Conservation (phyloP, 2,888 invertebrate species). For the Heliconius ethilla region DNA sequence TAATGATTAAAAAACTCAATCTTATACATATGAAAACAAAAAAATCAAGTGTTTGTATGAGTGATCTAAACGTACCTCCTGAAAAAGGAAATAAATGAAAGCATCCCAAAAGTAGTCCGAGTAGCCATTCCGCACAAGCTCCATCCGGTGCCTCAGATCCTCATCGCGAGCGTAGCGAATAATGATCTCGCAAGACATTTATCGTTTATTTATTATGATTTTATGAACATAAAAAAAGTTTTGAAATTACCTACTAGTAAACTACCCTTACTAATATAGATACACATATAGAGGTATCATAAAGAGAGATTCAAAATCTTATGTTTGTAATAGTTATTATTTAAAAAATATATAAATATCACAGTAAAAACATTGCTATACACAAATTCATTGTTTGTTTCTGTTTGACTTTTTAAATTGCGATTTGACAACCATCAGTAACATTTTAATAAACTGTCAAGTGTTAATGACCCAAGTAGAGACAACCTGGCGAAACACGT, state of each 20-base stretch:
- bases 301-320: not conserved
- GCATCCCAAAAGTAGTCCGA: conserved; percentile 53
- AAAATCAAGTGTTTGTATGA: not conserved
- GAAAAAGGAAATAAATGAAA: conserved; percentile 61
- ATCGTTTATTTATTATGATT: conserved; percentile 4
- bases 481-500: too few species aligned
- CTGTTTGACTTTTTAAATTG: too few species aligned
- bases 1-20: not conserved
- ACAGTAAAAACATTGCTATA: too few species aligned
- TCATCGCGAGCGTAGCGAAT: conserved; percentile 53
- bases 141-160: conserved; percentile 55
- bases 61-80: conserved; percentile 55
- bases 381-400: too few species aligned
- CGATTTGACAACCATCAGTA: too few species aligned
- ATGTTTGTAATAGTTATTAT: not conserved
- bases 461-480: too few species aligned
- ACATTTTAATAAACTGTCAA: too few species aligned
- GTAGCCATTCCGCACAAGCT: conserved; percentile 52
- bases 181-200: conserved; percentile 48
- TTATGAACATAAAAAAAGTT: not conserved
- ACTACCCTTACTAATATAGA: not conserved
- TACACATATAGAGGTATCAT: not conserved
- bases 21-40: not conserved
- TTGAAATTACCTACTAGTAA: not conserved
- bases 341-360: too few species aligned